Percentiles rank a stretch among this genome's conserved stretches.
Evolutionary conservation across 2,113 vertebrate species (phyloP).

Genomic region (Nothoprocta pentlandii): DNA sequence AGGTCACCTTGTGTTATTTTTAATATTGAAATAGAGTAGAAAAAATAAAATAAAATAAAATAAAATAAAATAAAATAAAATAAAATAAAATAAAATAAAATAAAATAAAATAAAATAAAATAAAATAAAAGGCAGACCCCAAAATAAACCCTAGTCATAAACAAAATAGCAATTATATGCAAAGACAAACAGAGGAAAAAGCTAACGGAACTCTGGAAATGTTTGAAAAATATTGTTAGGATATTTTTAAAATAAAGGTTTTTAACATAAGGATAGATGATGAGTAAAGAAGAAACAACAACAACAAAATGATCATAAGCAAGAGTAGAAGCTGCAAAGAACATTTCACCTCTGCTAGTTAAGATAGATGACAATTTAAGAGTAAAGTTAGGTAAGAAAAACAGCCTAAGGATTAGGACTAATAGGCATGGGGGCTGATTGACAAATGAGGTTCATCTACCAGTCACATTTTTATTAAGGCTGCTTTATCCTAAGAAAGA

Average conservation of each 20-base stretch:
- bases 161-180: background rate
- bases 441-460: background rate
- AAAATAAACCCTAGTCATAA: background rate
- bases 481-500: background rate
- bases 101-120: background rate
- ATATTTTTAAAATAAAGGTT: background rate
- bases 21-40: too few relatives aligned
- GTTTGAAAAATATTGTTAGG: background rate
- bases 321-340: background rate
- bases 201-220: background rate
- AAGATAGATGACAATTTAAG: background rate
- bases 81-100: too few relatives aligned
- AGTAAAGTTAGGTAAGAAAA: background rate
- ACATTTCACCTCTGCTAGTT: background rate
- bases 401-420: background rate
- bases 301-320: background rate
- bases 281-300: background rate
- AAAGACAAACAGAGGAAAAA: background rate
- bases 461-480: background rate
- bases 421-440: background rate
- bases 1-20: background rate
- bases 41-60: too few relatives aligned
- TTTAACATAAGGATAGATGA: background rate
- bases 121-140: background rate
- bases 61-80: background rate